These are phyloP conservation scores for Amphimallon solstitiale DNA, from an alignment of 2,888 invertebrate species.

Conservation along the genomic window DNA sequence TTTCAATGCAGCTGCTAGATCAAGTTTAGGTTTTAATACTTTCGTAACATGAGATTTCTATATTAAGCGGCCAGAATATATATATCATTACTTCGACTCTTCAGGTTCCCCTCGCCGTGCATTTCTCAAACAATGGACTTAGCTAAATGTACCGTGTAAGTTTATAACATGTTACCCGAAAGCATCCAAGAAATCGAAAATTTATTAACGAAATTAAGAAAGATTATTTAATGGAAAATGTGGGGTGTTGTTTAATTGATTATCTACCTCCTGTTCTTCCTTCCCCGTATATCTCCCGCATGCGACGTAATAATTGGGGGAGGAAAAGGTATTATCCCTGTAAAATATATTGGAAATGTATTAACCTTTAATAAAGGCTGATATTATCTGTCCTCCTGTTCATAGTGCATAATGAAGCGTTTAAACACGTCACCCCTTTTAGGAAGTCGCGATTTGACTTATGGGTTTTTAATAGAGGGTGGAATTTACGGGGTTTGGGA, in stretches of 20 bases:
- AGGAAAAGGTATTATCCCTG: conserved; percentile 47
- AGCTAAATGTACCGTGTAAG: conserved; percentile 13
- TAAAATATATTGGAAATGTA: conserved; percentile 36
- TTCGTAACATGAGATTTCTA: conserved; percentile 17
- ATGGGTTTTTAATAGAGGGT: conserved; percentile 27
- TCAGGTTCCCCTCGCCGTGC: neutral
- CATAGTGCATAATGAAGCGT: conserved; percentile 21
- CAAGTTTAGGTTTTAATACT: conserved; percentile 27
- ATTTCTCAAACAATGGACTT: conserved; percentile 10
- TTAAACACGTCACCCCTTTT: conserved; percentile 18
- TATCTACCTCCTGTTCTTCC: neutral
- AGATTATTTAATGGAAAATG: neutral
- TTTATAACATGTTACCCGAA: conserved; percentile 2
- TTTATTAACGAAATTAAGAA: neutral
- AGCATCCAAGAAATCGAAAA: neutral
- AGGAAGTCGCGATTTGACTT: conserved; percentile 14
- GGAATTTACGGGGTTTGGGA: neutral
- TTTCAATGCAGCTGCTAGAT: conserved; percentile 17
- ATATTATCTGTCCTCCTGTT: conserved; percentile 21
- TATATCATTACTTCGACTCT: neutral
- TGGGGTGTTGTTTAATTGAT: neutral
- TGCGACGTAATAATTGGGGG: conserved; percentile 26
- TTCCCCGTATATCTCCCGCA: neutral
- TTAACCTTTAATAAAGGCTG: conserved; percentile 32
- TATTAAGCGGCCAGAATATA: conserved; percentile 25